A percentile compares a stretch with the other conserved stretches of the same genome.
Conservation (phyloP, 2,113 vertebrate species). For the Pedionomus torquatus region DNA sequence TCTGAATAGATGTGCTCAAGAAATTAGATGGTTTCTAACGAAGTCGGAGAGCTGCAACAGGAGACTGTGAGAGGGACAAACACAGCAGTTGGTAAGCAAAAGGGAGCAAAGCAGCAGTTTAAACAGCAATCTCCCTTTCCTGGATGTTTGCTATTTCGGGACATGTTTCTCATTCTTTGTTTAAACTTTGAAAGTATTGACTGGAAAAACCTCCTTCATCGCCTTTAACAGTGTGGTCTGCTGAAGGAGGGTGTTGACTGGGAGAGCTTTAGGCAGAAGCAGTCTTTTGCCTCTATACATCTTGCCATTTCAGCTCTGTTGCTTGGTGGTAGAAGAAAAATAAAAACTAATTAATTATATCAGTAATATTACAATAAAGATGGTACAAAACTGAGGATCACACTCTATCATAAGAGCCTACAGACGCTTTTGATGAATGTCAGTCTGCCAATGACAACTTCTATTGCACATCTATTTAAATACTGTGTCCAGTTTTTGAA, state of each 20-base stretch:
- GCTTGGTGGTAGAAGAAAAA: background rate
- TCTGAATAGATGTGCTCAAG: background rate
- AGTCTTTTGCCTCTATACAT: background rate
- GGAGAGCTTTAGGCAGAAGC: background rate
- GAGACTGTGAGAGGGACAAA: background rate
- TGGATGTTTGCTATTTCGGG: background rate
- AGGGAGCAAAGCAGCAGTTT: background rate
- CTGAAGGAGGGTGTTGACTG: background rate
- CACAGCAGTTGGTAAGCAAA: background rate
- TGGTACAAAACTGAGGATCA: background rate
- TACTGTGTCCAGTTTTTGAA: background rate
- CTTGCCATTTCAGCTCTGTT: background rate
- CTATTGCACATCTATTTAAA: background rate
- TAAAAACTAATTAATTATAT: background rate
- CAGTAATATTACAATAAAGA: background rate
- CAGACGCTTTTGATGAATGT: background rate
- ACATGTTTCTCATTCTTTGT: background rate
- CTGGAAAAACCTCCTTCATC: background rate
- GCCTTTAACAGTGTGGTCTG: background rate
- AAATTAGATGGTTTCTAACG: background rate
- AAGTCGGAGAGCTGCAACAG: background rate
- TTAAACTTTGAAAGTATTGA: background rate
- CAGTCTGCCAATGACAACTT: background rate
- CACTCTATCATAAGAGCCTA: background rate
- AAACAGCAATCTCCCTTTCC: background rate